Evolutionary conservation across 2,888 invertebrate genomes (phyloP), one percentile per base, ranked within the genome.

Genomic region (Nowickia ferox): DNA sequence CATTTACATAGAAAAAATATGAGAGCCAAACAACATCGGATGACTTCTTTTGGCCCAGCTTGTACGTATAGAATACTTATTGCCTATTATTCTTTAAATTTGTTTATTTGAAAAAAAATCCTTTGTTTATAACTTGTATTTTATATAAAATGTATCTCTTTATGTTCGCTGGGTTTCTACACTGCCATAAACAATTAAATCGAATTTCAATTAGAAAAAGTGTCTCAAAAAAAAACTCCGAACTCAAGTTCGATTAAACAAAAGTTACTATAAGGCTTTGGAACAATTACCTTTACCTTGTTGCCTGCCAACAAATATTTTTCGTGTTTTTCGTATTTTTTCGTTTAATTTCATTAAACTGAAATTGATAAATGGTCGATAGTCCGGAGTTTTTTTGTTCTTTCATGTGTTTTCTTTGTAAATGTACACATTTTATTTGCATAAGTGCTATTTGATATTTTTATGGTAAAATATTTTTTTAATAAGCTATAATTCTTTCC

Each of bases 181-280:
- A 3, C 30, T 38, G 30, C 9, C 30, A 30, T 15, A 13, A 22
- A 1, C 0, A 44, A 46, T 44, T 65, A 9, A n/a, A 22, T 65
- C 15, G 44, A 65, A 22, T 22, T 13, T 44, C 44, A 61, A 17
- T 17, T 61, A 1, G 17, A 61, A 61, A 61, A 15, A 22, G 17
- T 44, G 42, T 76, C 46, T 59, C 30, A 42, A 48, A 68, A 46
- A 69, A 46, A 69, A 78, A 59, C 61, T 30, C 9, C 59, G 51
- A 69, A 78, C 78, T 71, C 71, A 78, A 69, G 78, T 78, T 78
- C 69, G 61, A 61, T 53, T 53, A 44, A 4, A 71, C 22, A 63
- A 79, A 63, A 15, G 19, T 44, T 69, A 15, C 30, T 42, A 61
- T 22, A 11, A 40, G 42, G 30, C 46, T 61, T 48, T 51, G 1